Base-by-base conservation (phyloP, 1,140 invertebrate species). In the Popillia japonica region DNA sequence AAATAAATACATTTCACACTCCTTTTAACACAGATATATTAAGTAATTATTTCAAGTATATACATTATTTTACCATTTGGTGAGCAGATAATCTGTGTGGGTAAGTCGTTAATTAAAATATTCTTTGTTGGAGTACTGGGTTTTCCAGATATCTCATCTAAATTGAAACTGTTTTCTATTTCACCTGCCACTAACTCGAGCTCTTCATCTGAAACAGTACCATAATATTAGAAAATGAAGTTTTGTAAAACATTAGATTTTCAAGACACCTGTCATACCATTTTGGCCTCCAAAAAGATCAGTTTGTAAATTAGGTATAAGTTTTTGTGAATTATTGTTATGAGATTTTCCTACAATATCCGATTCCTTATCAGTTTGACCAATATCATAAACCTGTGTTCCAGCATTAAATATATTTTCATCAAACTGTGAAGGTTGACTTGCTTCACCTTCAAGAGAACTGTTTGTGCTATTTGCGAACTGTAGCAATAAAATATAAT, bases 381-480 rank as follows among this genome's bases (percentile, higher is more conserved):
- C 6, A 68, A 68, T 27, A 68, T 68, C 22, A 68, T 23, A 68
- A 68, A 68, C 10, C 22, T 68, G 61, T 27, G 61, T 68, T 27
- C 22, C 22, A 27, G 22, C 61, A 23, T 27, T 14, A 22, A 68
- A 23, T 68, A 68, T 7, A 27, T 68, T 3, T 68, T 68, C 61
- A 6, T 68, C 61, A 68, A 22, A 68, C 22, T 23, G 17, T 3
- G 27, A 3, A 6, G 17, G 27, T 10, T 68, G 7, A 34, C 22
- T 10, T 27, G 20, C 61, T 10, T 34, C 61, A 68, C 9, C 22
- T 27, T 17, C 61, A 14, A 27, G 14, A n/a, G 48, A 22, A 23
- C 0, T 20, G 22, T 68, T 22, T 9, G 6, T 6, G 11, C 11
- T 27, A 68, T 68, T 68, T 68, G 22, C 17, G n/a, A 17, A n/a